Base-by-base conservation (phyloP, 2,888 invertebrate genomes). In the Cotesia congregata region DNA sequence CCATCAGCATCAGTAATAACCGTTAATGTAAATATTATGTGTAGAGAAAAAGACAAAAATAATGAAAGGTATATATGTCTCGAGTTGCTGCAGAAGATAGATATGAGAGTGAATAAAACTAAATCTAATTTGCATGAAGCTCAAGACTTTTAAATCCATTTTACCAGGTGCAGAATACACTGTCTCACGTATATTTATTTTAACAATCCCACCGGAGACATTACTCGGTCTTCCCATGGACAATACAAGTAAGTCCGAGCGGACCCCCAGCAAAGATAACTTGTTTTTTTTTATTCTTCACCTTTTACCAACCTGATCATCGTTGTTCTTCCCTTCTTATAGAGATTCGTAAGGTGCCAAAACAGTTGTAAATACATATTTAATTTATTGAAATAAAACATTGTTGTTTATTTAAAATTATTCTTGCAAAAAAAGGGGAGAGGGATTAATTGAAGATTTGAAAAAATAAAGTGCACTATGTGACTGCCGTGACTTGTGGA, bases 91-190 rank as follows among this genome's bases (percentile, higher is more conserved):
- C 80, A 80, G 78, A 77, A 72, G 68, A 50, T 50, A 50, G 50
- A 50, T 50, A 50, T 30, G 62, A 70, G 50, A 12, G 12, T 50
- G 50, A 50, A 50, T 50, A 50, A 50, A 76, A 69, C 72, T 40
- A 67, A 39, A 71, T 40, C 85, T 85, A 77, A 88, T 88, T 88
- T 88, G 88, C 88, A 88, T 88, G 83, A 83, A 88, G 88, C 87
- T 85, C 78, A 77, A 74, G 83, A 83, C 75, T 80, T 81, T 75
- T 73, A 69, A 76, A 75, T 59, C 67, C 73, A 74, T 67, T 72
- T 41, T 68, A 67, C 80, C 80, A 79, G 81, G 79, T 81, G 79
- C 78, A 62, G 75, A 59, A 71, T 69, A 67, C 64, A 50, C 67
- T 75, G 74, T 76, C 68, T 74, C 73, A 76, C 41, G 41, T 65